A percentile compares a stretch with the other conserved stretches of the same genome.
Evolutionary conservation across 2,888 invertebrate genomes (phyloP).

Genomic region (Caenorhabditis uteleia): DNA sequence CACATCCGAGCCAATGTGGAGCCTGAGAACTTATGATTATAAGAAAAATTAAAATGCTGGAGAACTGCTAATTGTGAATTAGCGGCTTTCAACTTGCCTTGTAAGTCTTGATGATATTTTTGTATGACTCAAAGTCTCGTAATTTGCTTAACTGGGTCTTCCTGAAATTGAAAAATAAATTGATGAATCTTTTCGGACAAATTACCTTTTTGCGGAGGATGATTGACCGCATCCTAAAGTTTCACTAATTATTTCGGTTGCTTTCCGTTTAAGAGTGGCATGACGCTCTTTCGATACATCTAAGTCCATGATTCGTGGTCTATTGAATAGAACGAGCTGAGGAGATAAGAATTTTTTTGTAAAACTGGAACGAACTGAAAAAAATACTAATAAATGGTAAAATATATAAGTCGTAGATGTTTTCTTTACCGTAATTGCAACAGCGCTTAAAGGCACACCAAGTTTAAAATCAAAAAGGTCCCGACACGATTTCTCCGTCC

Average conservation of each 20-base stretch:
- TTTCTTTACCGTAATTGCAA: constrained; percentile 32
- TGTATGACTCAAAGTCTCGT: constrained; percentile 24
- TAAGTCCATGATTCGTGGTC: constrained; percentile 31
- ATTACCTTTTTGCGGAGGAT: constrained; percentile 21
- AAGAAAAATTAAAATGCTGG: no score
- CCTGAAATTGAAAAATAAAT: not conserved
- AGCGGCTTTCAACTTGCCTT: constrained; percentile 9
- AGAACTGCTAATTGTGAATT: no score
- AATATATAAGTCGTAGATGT: no score
- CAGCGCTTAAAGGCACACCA: constrained; percentile 27
- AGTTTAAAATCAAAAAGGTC: constrained; percentile 28
- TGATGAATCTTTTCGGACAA: not conserved
- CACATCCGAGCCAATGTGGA: constrained; percentile 29
- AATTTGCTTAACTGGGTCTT: constrained; percentile 10
- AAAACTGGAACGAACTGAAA: not conserved
- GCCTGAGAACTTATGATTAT: constrained; percentile 15
- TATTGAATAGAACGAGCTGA: not conserved
- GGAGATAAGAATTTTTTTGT: not conserved
- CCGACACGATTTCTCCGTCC: constrained; percentile 17
- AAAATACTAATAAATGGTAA: no score
- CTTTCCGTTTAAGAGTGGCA: constrained; percentile 26
- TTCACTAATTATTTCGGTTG: constrained; percentile 23
- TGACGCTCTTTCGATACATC: constrained; percentile 24
- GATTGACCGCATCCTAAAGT: constrained; percentile 11
- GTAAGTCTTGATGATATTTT: constrained; percentile 30